Base-by-base conservation (phyloP, 2,113 vertebrate genomes). In the Ptilonorhynchus violaceus region DNA sequence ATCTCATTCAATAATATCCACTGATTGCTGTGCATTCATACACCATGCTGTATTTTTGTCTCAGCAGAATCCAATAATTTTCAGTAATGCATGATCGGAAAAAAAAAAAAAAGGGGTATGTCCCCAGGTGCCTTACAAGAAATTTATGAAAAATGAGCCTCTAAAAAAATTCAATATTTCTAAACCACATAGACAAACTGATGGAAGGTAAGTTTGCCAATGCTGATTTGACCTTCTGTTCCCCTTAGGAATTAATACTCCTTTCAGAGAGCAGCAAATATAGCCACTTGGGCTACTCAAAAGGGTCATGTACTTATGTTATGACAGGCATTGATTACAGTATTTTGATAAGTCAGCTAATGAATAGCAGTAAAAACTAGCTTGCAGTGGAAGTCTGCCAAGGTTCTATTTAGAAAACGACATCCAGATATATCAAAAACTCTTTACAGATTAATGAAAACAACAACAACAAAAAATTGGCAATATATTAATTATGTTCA, bases 291-390 rank as follows among this genome's bases (percentile, higher is more conserved):
- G 82, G 80, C 72, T 86, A 73, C 50, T 79, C 74, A 60, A 63
- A 69, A 85, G 49, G 66, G 56, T 89, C 79, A 92, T 78, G 75
- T 75, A 91, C 85, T 96, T 96, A 90, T 86, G 87, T 90, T 96
- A 88, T 91, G 92, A 95, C 95, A 96, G 88, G 67, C 90, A 97
- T 95, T 93, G 91, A 97, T 97, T 96, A 95, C 75, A 89, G 79
- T 30, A 66, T 79, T 84, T 95, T 96, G 96, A 91, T 94, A 96
- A 95, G 89, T 88, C 80, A 96, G 77, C 70, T 95, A 97, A 97
- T 94, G 73, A 96, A 97, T 66, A 95, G 85, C 60, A 92, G 77
- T 74, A 92, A 85, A 96, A 86, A 90, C 58, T 79, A 89, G 80
- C 80, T 91, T 86, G n/a, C n/a, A 82, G 50, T 96, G 96, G 80